Evolutionary conservation across 2,113 vertebrate genomes (phyloP).

Genomic region (Ardeotis arabs): DNA sequence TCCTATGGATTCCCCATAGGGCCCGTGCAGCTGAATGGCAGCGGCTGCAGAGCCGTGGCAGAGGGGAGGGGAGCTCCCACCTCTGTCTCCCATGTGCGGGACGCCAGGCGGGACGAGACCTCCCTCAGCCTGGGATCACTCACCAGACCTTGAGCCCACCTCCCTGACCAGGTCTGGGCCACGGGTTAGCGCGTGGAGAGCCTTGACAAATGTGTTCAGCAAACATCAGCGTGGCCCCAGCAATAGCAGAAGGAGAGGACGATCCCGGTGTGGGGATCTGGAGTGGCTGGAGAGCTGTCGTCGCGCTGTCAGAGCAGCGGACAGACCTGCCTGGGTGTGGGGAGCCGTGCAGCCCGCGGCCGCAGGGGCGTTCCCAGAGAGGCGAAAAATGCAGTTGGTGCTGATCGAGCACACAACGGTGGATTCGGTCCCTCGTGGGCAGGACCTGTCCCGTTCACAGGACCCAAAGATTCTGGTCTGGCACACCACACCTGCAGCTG

Average conservation of each 20-base stretch:
- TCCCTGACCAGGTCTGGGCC: background rate
- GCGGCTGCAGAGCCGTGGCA: background rate
- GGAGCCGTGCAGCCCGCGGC: accelerated
- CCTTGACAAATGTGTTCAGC: background rate
- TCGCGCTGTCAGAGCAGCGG: background rate
- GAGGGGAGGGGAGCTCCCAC: background rate
- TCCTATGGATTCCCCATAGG: background rate
- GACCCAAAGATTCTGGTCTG: background rate
- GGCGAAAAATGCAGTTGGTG: accelerated
- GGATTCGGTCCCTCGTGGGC: too few species aligned
- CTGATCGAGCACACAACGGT: background rate
- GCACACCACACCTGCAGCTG: accelerated
- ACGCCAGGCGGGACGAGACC: accelerated
- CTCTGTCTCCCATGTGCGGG: background rate
- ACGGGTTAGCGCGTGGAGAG: accelerated
- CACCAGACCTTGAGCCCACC: background rate
- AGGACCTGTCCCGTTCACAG: background rate
- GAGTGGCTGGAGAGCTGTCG: background rate
- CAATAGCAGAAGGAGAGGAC: background rate
- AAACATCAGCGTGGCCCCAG: accelerated
- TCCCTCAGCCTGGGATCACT: background rate
- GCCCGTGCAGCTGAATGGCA: accelerated
- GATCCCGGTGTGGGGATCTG: background rate
- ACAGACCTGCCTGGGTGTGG: background rate
- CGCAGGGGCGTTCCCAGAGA: accelerated